Percentiles rank a stretch among this genome's conserved stretches.
These are phyloP conservation scores for Climacteris rufus DNA, from an alignment of 2,113 vertebrate genomes.

Conservation along the genomic window DNA sequence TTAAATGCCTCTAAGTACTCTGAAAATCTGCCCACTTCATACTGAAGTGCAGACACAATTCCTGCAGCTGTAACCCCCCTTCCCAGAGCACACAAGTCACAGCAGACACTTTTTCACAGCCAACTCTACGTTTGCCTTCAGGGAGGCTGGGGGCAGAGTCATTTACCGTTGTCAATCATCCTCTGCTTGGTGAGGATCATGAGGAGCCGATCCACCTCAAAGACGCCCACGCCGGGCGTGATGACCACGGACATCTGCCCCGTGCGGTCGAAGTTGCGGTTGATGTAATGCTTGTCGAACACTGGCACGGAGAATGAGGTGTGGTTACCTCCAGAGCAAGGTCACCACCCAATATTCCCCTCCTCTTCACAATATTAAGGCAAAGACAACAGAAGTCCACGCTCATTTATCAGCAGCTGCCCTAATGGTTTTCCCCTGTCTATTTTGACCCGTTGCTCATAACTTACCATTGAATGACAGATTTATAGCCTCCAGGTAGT, in stretches of 20 bases:
- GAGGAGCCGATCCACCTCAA: constrained; percentile 93
- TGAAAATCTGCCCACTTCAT: not conserved
- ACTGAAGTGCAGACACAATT: not conserved
- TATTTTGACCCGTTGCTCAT: not conserved
- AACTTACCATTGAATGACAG: constrained; percentile 94
- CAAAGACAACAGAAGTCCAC: not conserved
- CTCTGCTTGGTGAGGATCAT: constrained; percentile 99
- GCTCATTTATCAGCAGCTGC: not conserved
- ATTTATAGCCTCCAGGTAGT: constrained; percentile 98
- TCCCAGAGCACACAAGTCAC: not conserved
- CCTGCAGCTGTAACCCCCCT: not conserved
- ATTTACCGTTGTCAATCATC: constrained; percentile 96
- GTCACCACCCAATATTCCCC: not conserved
- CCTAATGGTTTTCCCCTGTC: not conserved
- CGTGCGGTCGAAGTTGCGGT: constrained; percentile 96
- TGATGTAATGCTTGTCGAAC: constrained; percentile 99
- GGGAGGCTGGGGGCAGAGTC: accelerated
- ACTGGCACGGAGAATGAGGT: constrained; percentile 78
- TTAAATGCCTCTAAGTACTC: not conserved
- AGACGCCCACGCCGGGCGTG: constrained; percentile 93
- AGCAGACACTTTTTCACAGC: accelerated
- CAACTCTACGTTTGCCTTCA: not conserved
- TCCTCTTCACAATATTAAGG: not conserved
- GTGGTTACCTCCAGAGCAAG: too few relatives aligned
- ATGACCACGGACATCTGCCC: constrained; percentile 99